Percentiles rank a stretch among this genome's conserved stretches.
These are phyloP conservation scores for Drosophila pseudotakahashii DNA, from an alignment of 2,888 invertebrate genomes.

Conservation along the genomic window DNA sequence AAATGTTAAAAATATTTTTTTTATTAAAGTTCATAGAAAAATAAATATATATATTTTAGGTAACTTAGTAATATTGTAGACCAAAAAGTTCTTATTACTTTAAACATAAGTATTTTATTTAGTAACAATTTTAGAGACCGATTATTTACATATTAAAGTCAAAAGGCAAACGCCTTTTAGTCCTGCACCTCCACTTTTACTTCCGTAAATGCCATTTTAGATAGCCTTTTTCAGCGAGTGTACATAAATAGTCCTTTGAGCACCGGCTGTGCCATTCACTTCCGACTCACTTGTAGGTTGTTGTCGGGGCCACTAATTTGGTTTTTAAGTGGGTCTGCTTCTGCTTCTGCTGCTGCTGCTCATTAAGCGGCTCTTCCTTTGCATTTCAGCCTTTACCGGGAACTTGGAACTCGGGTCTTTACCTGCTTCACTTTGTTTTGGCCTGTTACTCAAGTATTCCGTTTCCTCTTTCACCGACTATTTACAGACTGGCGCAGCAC, in stretches of 20 bases:
- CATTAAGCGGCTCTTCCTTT: constrained; percentile 62
- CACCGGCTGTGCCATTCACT: constrained; percentile 32
- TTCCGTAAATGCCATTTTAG: background rate
- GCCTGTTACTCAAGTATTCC: constrained; percentile 29
- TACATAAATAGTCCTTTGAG: constrained; percentile 24
- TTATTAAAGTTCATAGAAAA: too few relatives aligned
- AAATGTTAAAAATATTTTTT: too few relatives aligned
- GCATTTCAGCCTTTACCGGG: constrained; percentile 6
- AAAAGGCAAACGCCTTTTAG: too few relatives aligned
- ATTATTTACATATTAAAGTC: too few relatives aligned
- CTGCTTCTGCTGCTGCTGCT: constrained; percentile 26
- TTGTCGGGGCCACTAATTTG: constrained; percentile 42
- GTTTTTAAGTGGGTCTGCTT: constrained; percentile 33
- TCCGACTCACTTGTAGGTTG: constrained; percentile 35
- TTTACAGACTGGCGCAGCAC: constrained; percentile 89
- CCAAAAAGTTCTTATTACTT: too few relatives aligned
- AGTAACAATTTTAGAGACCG: too few relatives aligned
- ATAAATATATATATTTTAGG: too few relatives aligned
- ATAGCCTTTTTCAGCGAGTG: constrained; percentile 11
- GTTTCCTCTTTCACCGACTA: constrained; percentile 13
- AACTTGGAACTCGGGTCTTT: background rate
- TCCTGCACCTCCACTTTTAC: background rate
- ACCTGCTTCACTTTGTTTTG: constrained; percentile 9
- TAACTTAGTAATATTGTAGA: too few relatives aligned
- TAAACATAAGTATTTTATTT: too few relatives aligned